Conservation (phyloP, 2,888 invertebrate species). For the Tortrix viridana region DNA sequence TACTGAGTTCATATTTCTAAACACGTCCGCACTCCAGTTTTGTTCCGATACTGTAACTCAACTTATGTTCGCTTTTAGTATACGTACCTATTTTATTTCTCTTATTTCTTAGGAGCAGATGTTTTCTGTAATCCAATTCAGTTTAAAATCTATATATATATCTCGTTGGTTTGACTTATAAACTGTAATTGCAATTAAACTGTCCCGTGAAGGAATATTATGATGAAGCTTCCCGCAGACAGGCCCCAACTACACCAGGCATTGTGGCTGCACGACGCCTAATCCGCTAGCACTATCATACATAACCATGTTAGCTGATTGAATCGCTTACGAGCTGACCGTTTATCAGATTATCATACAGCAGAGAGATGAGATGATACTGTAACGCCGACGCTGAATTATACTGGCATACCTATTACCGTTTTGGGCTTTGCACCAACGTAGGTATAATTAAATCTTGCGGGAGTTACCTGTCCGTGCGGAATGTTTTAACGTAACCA, state of each 20-base stretch:
- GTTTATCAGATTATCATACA: slow-evolving; percentile 22
- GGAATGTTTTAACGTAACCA: too few relatives aligned
- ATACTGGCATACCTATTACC: slow-evolving; percentile 9
- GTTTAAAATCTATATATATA: too few relatives aligned
- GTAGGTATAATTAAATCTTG: background rate
- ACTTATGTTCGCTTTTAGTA: slow-evolving; percentile 5
- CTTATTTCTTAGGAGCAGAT: slow-evolving; percentile 26
- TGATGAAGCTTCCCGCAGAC: background rate
- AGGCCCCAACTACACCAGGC: background rate
- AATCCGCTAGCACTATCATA: slow-evolving; percentile 16
- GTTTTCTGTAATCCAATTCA: slow-evolving; percentile 8
- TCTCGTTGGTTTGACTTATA: too few relatives aligned
- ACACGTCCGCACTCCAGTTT: slow-evolving; percentile 8
- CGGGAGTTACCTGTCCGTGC: background rate
- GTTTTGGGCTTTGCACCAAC: slow-evolving; percentile 3
- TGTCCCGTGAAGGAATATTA: background rate
- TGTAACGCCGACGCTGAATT: background rate
- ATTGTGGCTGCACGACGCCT: slow-evolving; percentile 8
- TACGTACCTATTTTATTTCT: slow-evolving; percentile 10
- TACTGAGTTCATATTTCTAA: slow-evolving; percentile 12
- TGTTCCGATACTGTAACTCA: slow-evolving; percentile 4
- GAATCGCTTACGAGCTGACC: slow-evolving; percentile 17
- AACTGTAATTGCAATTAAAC: background rate
- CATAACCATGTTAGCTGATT: slow-evolving; percentile 24
- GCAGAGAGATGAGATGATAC: slow-evolving; percentile 5